A percentile compares a stretch with the other conserved stretches of the same genome.
Evolutionary conservation across 1,140 invertebrate genomes (phyloP).

Genomic region (Drosophila dunni): DNA sequence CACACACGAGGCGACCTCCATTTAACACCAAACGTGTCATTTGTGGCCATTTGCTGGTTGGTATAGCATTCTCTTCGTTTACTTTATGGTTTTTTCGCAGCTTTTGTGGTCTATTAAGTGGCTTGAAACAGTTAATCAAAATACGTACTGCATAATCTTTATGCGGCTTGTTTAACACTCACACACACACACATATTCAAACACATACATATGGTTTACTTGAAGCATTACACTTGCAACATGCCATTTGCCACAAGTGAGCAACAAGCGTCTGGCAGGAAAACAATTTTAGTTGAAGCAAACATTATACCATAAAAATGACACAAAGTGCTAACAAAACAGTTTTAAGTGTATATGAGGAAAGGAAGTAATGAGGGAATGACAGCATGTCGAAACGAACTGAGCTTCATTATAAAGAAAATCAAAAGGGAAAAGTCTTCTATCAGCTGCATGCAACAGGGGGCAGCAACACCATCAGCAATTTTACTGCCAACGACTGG

Average conservation of each 20-base stretch:
- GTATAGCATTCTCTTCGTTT: conserved; percentile 20
- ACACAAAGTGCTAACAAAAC: conserved; percentile 55
- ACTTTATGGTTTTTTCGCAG: conserved; percentile 66
- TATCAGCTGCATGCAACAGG: conserved; percentile 60
- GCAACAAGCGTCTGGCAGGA: conserved; percentile 61
- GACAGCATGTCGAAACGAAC: conserved; percentile 15
- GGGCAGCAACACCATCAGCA: conserved; percentile 30
- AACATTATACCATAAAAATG: conserved; percentile 23
- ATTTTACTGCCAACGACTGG: conserved; percentile 38
- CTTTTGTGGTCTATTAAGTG: conserved; percentile 82
- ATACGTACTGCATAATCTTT: conserved; percentile 70
- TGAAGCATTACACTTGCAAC: conserved; percentile 18
- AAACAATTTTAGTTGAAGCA: conserved; percentile 41
- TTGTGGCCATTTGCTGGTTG: conserved; percentile 75
- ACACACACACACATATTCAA: no score
- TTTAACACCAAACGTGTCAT: conserved; percentile 83
- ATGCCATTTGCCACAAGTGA: conserved; percentile 44
- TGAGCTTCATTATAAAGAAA: conserved; percentile 71
- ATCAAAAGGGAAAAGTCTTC: conserved; percentile 25
- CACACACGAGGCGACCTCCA: conserved; percentile 59
- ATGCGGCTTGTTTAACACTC: conserved; percentile 58
- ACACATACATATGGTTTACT: conserved; percentile 48
- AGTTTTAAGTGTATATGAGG: conserved; percentile 30
- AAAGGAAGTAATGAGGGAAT: neutral
- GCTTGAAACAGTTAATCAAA: conserved; percentile 70